These are phyloP conservation scores for Myotis planiceps DNA, from an alignment of 2,797 vertebrate genomes.

Conservation along the genomic window DNA sequence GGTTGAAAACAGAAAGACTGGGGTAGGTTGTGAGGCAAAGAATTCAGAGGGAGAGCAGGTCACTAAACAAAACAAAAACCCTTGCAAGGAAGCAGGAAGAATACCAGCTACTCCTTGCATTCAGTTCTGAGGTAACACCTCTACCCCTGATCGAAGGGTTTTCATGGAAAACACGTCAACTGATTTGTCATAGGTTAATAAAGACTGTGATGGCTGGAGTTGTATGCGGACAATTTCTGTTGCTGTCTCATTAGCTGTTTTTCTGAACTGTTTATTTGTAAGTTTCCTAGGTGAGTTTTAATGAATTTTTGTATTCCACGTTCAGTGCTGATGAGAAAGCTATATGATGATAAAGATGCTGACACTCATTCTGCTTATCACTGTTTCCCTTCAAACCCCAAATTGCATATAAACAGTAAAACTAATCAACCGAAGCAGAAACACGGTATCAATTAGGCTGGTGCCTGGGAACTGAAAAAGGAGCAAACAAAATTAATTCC, in stretches of 20 bases:
- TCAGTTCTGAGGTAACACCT: neutral
- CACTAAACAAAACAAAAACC: neutral
- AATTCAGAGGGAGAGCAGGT: neutral
- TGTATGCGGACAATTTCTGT: neutral
- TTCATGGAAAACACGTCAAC: neutral
- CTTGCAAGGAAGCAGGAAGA: neutral
- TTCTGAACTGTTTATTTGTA: conserved; percentile 33
- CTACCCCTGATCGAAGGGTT: neutral
- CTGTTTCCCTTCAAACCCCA: conserved; percentile 69
- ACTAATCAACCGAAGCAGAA: conserved; percentile 78
- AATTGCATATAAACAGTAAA: conserved; percentile 79
- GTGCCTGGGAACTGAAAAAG: conserved; percentile 60
- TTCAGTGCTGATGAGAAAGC: conserved; percentile 50
- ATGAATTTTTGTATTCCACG: conserved; percentile 40
- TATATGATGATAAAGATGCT: conserved; percentile 59
- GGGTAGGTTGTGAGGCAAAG: neutral
- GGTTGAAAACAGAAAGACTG: neutral
- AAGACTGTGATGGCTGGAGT: neutral
- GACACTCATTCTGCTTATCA: conserved; percentile 61
- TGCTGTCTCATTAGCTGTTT: neutral
- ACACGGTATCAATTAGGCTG: conserved; percentile 72
- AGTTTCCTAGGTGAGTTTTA: conserved; percentile 64
- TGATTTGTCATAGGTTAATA: neutral
- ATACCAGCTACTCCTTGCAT: neutral
- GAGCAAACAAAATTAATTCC: conserved; percentile 76